Base-by-base conservation (phyloP, 2,113 vertebrate genomes). In the Psilopsiagon aurifrons region DNA sequence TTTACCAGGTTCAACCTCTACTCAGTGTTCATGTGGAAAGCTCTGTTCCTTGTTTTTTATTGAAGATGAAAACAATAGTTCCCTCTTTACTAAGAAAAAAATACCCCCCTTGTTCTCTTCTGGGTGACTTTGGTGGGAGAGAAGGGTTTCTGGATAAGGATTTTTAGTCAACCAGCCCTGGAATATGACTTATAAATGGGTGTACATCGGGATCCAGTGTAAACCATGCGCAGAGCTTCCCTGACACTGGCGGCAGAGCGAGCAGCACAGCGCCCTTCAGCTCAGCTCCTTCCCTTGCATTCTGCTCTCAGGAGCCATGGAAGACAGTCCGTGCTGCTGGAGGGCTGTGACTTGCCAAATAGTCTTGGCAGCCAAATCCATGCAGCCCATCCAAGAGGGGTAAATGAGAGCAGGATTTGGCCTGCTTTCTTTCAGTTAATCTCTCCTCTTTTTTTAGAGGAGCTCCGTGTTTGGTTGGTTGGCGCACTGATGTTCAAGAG, bases 211-310 rank as follows among this genome's bases (percentile, higher is more conserved):
- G 59, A 51, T 35, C 9, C 23, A 63, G 46, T 11, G 51, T 13
- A 44, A 69, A 10, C 24, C 70, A 12, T 5, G 43, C 24, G 23
- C 77, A 76, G 78, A 37, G 66, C 73, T 78, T 59, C n/a, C 4
- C 25, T 0, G 7, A 9, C 1, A 6, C 11, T 2, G 4, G 43
- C 0, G 3, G 39, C 44, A 64, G 63, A 39, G 33, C 24, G 3
- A 29, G 49, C 0, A 8, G 47, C 6, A 6, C 55, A 20, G 37
- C 71, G 59, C 23, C 20, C 71, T 70, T 17, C 49, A 59, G 41
- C 60, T 37, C 85, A 28, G 71, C 59, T 41, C 24, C 27, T 41
- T 63, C 13, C 0, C 52, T 29, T n/a, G 41, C 66, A 23, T 90
- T 63, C 91, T 52, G 17, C 31, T 59, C 78, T 7, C 33, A 14